Conservation (phyloP, 1,140 invertebrate genomes). For the Camponotus pennsylvanicus region DNA sequence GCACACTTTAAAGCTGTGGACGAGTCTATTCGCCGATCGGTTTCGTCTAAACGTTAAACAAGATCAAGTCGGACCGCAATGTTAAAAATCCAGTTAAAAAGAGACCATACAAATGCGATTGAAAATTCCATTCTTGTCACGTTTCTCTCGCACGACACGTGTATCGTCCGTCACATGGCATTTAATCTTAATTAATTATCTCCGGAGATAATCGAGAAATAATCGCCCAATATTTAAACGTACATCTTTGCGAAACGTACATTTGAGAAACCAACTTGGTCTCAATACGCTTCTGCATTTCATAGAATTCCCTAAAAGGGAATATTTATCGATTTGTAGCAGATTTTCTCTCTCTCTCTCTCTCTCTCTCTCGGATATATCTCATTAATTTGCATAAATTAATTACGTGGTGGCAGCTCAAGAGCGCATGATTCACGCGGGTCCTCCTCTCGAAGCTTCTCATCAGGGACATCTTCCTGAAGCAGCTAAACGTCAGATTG, state of each 20-base stretch:
- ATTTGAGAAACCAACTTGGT: neutral
- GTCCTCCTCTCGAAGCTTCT: conserved; percentile 3
- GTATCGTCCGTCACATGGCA: neutral
- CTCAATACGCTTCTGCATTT: neutral
- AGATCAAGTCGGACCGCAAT: conserved; percentile 55
- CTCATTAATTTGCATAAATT: conserved; percentile 34
- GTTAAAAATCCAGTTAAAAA: conserved; percentile 73
- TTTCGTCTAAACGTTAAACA: conserved; percentile 66
- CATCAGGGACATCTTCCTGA: conserved; percentile 15
- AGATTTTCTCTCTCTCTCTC: neutral
- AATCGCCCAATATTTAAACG: neutral
- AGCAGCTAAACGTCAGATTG: conserved; percentile 22
- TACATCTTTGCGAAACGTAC: neutral
- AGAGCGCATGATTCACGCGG: conserved; percentile 20
- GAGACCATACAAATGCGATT: conserved; percentile 71
- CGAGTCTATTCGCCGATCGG: conserved; percentile 50
- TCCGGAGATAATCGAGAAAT: too few species aligned
- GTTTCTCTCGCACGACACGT: conserved; percentile 34
- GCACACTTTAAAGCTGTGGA: conserved; percentile 35
- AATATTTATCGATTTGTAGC: neutral
- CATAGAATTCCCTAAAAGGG: neutral
- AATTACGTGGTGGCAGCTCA: conserved; percentile 36
- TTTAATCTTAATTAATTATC: neutral
- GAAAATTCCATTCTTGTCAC: conserved; percentile 46
- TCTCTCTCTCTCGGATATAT: neutral